Evolutionary conservation across 1,140 invertebrate genomes (phyloP).

Genomic region (Brachystomella parvula): DNA sequence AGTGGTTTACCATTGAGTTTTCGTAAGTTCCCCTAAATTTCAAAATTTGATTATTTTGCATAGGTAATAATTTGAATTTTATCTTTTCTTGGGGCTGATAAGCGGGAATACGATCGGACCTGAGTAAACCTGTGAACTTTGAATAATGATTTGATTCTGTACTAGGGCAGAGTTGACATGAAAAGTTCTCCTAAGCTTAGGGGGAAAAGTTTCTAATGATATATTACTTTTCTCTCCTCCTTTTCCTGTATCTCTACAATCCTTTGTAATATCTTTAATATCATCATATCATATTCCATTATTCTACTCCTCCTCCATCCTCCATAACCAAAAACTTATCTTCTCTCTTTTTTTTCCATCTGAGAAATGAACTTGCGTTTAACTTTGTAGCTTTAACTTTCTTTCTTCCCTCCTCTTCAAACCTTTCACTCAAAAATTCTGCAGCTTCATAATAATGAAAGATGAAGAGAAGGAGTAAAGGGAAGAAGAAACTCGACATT

Average conservation of each 20-base stretch:
- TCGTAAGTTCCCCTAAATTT: too few relatives aligned
- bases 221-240: conserved; percentile 19
- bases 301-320: conserved; percentile 1
- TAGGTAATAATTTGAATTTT: too few relatives aligned
- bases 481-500: not conserved
- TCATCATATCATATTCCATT: conserved; percentile 15
- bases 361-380: not conserved
- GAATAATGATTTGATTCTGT: too few relatives aligned
- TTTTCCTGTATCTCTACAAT: conserved; percentile 9
- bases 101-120: too few relatives aligned
- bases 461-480: not conserved
- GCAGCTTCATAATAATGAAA: not conserved
- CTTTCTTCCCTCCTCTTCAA: too few relatives aligned
- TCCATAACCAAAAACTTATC: not conserved
- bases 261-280: conserved; percentile 13
- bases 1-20: too few relatives aligned
- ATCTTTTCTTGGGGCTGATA: too few relatives aligned
- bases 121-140: too few relatives aligned
- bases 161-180: not conserved
- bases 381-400: conserved; percentile 1
- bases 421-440: not conserved
- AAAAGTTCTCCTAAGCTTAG: conserved; percentile 12
- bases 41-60: too few relatives aligned
- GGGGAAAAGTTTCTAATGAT: conserved; percentile 30
- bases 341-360: not conserved